These are phyloP conservation scores for Myripristis jacobus DNA, from an alignment of 2,797 vertebrate species.

Conservation along the genomic window DNA sequence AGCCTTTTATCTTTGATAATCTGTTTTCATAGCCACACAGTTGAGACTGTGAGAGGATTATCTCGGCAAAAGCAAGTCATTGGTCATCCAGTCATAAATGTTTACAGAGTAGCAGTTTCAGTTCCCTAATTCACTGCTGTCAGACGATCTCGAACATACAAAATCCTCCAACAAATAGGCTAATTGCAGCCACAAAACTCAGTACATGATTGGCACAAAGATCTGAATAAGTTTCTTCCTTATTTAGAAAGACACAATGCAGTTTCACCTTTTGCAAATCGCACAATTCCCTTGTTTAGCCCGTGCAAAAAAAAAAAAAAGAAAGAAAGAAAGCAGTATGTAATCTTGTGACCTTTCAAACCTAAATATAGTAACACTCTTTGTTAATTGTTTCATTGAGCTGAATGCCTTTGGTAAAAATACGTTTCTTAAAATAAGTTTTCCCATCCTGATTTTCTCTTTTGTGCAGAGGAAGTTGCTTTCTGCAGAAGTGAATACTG, in stretches of 20 bases:
- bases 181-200: conserved; percentile 27
- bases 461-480: conserved; percentile 56
- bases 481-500: conserved; percentile 26
- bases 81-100: conserved; percentile 51
- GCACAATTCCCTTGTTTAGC: background rate
- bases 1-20: conserved; percentile 78
- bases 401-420: conserved; percentile 41
- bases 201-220: conserved; percentile 23
- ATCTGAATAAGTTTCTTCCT: conserved; percentile 31
- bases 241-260: conserved; percentile 1
- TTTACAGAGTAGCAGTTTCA: conserved; percentile 50
- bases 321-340: conserved; percentile 17
- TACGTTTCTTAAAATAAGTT: conserved; percentile 65
- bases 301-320: conserved; percentile 1
- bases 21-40: conserved; percentile 75
- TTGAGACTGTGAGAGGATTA: conserved; percentile 63
- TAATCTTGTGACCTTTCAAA: conserved; percentile 64
- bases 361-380: conserved; percentile 70
- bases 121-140: conserved; percentile 45
- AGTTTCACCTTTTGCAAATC: conserved; percentile 11
- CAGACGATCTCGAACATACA: conserved; percentile 15
- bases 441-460: conserved; percentile 39
- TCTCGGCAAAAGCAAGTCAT: conserved; percentile 52
- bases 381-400: conserved; percentile 73
- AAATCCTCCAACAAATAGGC: conserved; percentile 12